A percentile compares a stretch with the other conserved stretches of the same genome.
These are phyloP conservation scores for Typhlichthys subterraneus DNA, from an alignment of 2,797 vertebrate species.

Conservation along the genomic window DNA sequence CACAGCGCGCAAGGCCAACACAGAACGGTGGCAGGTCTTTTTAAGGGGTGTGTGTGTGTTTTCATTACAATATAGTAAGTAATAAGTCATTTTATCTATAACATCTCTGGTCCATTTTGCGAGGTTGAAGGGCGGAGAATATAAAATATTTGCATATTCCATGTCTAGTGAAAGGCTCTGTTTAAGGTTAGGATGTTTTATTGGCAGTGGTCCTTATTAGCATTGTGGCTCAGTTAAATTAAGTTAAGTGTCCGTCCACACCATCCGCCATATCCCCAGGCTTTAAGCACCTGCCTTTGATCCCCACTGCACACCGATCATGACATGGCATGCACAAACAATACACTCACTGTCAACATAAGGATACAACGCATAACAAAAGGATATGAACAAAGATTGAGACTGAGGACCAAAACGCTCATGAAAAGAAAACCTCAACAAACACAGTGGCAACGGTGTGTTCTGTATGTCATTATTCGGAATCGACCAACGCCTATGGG, in stretches of 20 bases:
- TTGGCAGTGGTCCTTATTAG: neutral
- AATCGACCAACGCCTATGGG: conserved; percentile 60
- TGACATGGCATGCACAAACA: conserved; percentile 58
- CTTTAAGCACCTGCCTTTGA: conserved; percentile 57
- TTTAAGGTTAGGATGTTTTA: neutral
- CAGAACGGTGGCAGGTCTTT: conserved; percentile 34
- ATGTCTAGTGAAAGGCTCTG: too few relatives aligned
- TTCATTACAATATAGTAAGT: too few relatives aligned
- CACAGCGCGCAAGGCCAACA: conserved; percentile 45
- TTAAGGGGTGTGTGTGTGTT: conserved; percentile 9
- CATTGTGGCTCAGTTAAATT: neutral
- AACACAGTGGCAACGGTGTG: conserved; percentile 49
- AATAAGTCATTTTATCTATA: too few relatives aligned
- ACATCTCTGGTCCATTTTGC: too few relatives aligned
- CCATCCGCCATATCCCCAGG: conserved; percentile 29
- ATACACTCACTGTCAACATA: conserved; percentile 47
- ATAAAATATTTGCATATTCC: too few relatives aligned
- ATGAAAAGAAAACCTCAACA: conserved; percentile 48
- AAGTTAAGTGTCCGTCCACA: neutral
- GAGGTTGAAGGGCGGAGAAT: too few relatives aligned
- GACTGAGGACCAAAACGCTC: conserved; percentile 42
- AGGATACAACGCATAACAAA: conserved; percentile 41
- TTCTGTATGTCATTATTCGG: conserved; percentile 71
- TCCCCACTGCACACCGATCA: conserved; percentile 54
- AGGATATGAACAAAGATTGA: conserved; percentile 35